Evolutionary conservation across 2,888 invertebrate species (phyloP).

Genomic region (Perithous albicinctus): DNA sequence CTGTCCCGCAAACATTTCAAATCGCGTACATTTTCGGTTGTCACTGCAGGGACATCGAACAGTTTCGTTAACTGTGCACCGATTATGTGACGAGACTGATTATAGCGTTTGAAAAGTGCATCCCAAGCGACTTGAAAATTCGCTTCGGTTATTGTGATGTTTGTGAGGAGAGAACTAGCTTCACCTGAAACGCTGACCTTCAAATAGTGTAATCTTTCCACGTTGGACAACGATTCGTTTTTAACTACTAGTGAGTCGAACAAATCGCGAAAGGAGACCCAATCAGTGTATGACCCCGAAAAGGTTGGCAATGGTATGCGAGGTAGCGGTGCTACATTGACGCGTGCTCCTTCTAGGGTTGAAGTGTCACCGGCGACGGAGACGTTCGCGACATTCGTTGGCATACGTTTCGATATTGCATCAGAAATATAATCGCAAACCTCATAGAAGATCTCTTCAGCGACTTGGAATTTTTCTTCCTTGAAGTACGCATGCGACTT

Average conservation of each 20-base stretch:
- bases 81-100: slow-evolving; percentile 28
- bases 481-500: slow-evolving; percentile 15
- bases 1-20: not conserved
- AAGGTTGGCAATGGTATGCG: slow-evolving; percentile 38
- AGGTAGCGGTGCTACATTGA: slow-evolving; percentile 9
- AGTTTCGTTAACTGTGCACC: slow-evolving; percentile 9
- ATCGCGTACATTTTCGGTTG: slow-evolving; percentile 12
- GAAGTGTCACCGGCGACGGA: not conserved
- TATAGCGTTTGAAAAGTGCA: slow-evolving; percentile 15
- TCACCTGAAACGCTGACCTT: slow-evolving; percentile 25
- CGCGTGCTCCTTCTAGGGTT: not conserved
- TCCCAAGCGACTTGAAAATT: slow-evolving; percentile 36
- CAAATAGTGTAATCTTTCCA: slow-evolving; percentile 55
- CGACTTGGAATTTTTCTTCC: not conserved
- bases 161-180: slow-evolving; percentile 19
- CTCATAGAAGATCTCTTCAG: slow-evolving; percentile 3
- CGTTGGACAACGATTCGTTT: slow-evolving; percentile 16
- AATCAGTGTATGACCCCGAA: slow-evolving; percentile 22
- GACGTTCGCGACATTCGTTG: not conserved
- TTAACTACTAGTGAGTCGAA: slow-evolving; percentile 22
- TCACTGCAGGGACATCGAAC: slow-evolving; percentile 17
- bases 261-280: slow-evolving; percentile 22
- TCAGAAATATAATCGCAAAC: slow-evolving; percentile 12
- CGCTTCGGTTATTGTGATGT: slow-evolving; percentile 29
- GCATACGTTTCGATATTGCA: not conserved